phyloP scores from a whole-genome alignment of 2,888 invertebrate species.

The Drosophila cognata region DNA sequence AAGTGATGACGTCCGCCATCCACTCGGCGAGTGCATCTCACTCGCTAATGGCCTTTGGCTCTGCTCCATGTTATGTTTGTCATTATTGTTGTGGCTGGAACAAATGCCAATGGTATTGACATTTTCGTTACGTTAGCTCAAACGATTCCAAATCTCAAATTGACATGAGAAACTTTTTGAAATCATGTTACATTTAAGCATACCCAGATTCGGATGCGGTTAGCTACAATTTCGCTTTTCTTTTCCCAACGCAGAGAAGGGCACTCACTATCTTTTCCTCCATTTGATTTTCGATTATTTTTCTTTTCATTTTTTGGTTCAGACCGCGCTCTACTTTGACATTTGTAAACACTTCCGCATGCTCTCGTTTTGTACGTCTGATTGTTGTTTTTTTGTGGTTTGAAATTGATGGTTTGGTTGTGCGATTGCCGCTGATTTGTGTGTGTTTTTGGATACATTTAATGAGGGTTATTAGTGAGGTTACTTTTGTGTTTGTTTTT shows the following conservation, averaged over 20 bases:
- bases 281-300: not conserved
- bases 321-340: slow-evolving; percentile 50
- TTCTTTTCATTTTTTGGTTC: not conserved
- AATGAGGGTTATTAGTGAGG: slow-evolving; percentile 70
- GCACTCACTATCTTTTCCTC: slow-evolving; percentile 35
- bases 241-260: slow-evolving; percentile 40
- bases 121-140: slow-evolving; percentile 65
- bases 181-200: slow-evolving; percentile 61
- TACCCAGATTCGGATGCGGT: slow-evolving; percentile 42
- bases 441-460: slow-evolving; percentile 56
- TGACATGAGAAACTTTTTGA: slow-evolving; percentile 76
- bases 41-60: slow-evolving; percentile 62
- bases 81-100: slow-evolving; percentile 41
- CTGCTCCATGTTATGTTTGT: slow-evolving; percentile 9
- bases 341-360: slow-evolving; percentile 74
- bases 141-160: slow-evolving; percentile 64
- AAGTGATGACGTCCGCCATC: slow-evolving; percentile 54
- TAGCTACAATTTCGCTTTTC: slow-evolving; percentile 22
- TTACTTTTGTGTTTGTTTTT: slow-evolving; percentile 28
- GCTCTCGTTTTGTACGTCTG: slow-evolving; percentile 50
- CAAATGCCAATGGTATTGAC: slow-evolving; percentile 80
- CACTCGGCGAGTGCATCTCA: slow-evolving; percentile 59
- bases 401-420: slow-evolving; percentile 70
- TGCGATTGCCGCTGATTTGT: slow-evolving; percentile 57
- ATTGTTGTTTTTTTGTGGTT: slow-evolving; percentile 21